Evolutionary conservation across 2,888 invertebrate genomes (phyloP), one percentile per base, ranked within the genome.

Genomic region (Leucophora obtusa): DNA sequence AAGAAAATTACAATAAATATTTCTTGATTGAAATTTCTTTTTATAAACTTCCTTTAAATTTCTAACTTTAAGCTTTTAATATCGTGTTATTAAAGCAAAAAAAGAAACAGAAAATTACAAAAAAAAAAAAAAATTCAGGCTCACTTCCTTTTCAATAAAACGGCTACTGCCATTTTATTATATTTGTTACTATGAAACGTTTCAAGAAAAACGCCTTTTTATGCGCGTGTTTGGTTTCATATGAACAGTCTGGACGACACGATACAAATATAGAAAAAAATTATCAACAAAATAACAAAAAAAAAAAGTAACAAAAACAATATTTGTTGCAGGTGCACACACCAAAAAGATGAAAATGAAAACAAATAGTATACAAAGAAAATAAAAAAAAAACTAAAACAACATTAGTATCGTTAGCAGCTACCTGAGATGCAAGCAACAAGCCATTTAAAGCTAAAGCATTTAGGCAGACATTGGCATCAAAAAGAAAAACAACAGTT

Each of bases 291-390:
- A 28, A 28, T 28, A 6, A 47, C 18, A 33, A 50, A 47, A 47
- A 62, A 62, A 28, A 5, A 70, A 43, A 53, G 15, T 50, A 60
- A 53, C 50, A 63, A 17, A 53, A 62, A 47, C 62, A 73, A 59
- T 76, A 56, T 71, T 33, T 68, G 54, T 43, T 81, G 80, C 80
- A 81, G 80, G 80, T 81, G 80, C 75, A 76, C 66, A 65, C 43
- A 62, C 18, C 18, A 66, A 53, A 62, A 50, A 62, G 35, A n/a
- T 62, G n/a, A 56, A 69, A 75, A 50, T 15, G 14, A 75, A 75
- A 63, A 56, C 62, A 75, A 69, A 70, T 69, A 62, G n/a, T 69
- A 21, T 43, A 15, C 21, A 24, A 21, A 11, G 24, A 56, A 7
- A 62, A 38, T 21, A 51, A 38, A 63, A 28, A 59, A 74, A 65